phyloP scores from a whole-genome alignment of 2,113 vertebrate genomes.

The Trichomycterus rosablanca region DNA sequence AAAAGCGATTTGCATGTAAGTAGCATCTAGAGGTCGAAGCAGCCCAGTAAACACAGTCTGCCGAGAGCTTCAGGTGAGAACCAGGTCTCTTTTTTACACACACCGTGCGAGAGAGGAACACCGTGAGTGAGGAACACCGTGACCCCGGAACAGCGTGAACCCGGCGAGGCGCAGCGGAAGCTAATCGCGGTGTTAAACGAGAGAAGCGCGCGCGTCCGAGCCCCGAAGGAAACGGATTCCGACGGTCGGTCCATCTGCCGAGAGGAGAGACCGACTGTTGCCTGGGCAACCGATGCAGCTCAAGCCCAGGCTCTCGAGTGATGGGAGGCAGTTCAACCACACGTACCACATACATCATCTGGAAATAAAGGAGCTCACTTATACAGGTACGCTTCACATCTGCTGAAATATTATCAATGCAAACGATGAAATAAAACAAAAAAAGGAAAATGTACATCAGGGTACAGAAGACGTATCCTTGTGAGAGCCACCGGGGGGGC shows the following conservation, averaged over 20 bases:
- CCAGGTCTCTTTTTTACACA: background rate
- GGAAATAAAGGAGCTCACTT: too few relatives aligned
- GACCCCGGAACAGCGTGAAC: conserved; percentile 15
- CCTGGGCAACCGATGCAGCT: conserved; percentile 52
- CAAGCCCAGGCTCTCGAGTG: conserved; percentile 2
- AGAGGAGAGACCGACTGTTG: conserved; percentile 57
- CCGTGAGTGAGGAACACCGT: conserved; percentile 4
- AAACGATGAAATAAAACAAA: too few relatives aligned
- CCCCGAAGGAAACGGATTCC: conserved; percentile 60
- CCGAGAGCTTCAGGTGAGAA: background rate
- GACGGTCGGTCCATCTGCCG: conserved; percentile 75
- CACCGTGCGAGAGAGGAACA: background rate
- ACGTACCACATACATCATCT: too few relatives aligned
- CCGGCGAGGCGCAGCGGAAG: conserved; percentile 27
- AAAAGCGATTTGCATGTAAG: too few relatives aligned
- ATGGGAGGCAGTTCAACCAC: too few relatives aligned
- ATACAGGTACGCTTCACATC: too few relatives aligned
- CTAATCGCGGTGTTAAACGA: conserved; percentile 38
- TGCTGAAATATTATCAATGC: too few relatives aligned
- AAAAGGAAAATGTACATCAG: too few relatives aligned
- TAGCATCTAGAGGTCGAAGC: too few relatives aligned
- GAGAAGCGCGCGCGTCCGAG: conserved; percentile 23
- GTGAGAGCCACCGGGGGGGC: too few relatives aligned
- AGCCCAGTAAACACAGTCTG: background rate
- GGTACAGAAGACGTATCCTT: too few relatives aligned